Evolutionary conservation across 2,888 invertebrate species (phyloP).

Genomic region (Amphipyra tragopoginis): DNA sequence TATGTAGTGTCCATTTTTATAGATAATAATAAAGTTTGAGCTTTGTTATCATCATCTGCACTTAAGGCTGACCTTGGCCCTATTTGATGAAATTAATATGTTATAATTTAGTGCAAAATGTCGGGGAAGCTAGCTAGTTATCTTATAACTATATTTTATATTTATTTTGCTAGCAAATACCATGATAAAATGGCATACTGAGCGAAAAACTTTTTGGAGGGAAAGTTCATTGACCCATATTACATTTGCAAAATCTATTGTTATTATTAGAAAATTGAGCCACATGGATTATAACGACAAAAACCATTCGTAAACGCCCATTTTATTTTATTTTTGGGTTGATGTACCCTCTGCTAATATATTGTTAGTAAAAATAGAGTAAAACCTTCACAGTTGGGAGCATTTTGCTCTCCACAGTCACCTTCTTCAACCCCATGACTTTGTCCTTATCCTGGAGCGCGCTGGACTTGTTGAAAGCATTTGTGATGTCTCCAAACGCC

Average conservation of each 20-base stretch:
- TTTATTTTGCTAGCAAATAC: neutral
- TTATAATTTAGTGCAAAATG: no score
- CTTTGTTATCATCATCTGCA: constrained; percentile 31
- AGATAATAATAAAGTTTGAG: neutral
- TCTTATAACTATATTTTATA: no score
- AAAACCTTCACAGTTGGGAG: constrained; percentile 85
- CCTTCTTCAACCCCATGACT: constrained; percentile 82
- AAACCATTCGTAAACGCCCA: neutral
- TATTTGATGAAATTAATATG: constrained; percentile 4
- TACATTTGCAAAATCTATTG: constrained; percentile 26
- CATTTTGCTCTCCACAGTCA: constrained; percentile 86
- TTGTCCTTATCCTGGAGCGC: constrained; percentile 81
- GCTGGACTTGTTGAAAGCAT: constrained; percentile 89
- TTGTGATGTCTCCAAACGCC: constrained; percentile 96
- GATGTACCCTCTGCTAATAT: constrained; percentile 65
- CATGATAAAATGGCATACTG: constrained; percentile 11
- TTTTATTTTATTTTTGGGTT: constrained; percentile 1
- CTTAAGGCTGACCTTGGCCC: constrained; percentile 42
- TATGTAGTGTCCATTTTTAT: neutral
- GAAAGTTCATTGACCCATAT: constrained; percentile 76
- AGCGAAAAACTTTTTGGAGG: constrained; percentile 68
- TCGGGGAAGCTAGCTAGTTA: no score
- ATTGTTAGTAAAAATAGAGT: constrained; percentile 41
- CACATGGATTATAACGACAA: constrained; percentile 23
- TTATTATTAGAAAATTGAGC: constrained; percentile 4